These are phyloP conservation scores for Hycleus phaleratus DNA, from an alignment of 1,140 invertebrate genomes.

Conservation along the genomic window DNA sequence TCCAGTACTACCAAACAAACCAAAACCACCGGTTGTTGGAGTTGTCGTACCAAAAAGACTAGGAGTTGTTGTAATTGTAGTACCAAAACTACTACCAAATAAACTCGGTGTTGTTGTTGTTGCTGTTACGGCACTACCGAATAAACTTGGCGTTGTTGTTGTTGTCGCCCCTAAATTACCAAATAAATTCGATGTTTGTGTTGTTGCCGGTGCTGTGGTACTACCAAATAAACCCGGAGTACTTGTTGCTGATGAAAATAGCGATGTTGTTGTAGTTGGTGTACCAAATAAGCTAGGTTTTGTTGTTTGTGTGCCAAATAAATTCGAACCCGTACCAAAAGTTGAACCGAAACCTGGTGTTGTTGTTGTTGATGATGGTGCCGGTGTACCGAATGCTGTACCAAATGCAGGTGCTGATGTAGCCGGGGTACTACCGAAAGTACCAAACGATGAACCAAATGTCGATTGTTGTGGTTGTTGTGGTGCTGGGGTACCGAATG, in stretches of 20 bases:
- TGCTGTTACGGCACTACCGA: conserved; percentile 23
- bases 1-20: conserved; percentile 13
- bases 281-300: conserved; percentile 39
- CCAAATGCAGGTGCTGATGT: conserved; percentile 40
- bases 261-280: conserved; percentile 37
- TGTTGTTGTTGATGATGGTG: conserved; percentile 19
- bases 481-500: conserved; percentile 15
- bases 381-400: conserved; percentile 31
- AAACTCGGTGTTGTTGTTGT: conserved; percentile 30
- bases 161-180: neutral
- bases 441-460: conserved; percentile 31
- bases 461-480: conserved; percentile 17
- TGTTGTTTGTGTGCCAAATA: conserved; percentile 38
- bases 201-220: conserved; percentile 21
- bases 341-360: conserved; percentile 32
- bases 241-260: conserved; percentile 38
- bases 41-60: conserved; percentile 37
- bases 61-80: conserved; percentile 24
- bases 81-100: conserved; percentile 33
- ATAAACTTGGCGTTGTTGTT: conserved; percentile 22
- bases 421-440: conserved; percentile 41
- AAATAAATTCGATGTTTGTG: conserved; percentile 40
- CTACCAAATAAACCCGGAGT: conserved; percentile 24
- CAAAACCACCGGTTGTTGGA: conserved; percentile 19
- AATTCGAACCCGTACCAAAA: conserved; percentile 39